A percentile compares a stretch with the other conserved stretches of the same genome.
phyloP scores from a whole-genome alignment of 2,888 invertebrate genomes.

The Zygaena filipendulae region DNA sequence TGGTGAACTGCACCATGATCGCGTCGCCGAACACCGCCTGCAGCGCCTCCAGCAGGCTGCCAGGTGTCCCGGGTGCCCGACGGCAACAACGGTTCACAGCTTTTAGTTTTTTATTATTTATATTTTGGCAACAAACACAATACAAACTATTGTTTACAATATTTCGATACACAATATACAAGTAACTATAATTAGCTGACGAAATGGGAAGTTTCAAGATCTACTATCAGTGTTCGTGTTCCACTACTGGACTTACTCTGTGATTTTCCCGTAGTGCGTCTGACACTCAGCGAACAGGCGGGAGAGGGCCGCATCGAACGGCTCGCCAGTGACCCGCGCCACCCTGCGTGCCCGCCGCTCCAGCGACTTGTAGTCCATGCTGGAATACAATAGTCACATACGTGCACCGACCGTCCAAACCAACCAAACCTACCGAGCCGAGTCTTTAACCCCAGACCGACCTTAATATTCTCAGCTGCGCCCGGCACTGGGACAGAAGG shows the following conservation, averaged over 20 bases:
- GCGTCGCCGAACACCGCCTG: slow-evolving; percentile 43
- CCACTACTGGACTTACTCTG: slow-evolving; percentile 28
- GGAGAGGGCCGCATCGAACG: slow-evolving; percentile 21
- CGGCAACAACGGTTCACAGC: slow-evolving; percentile 1
- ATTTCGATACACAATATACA: too few species aligned
- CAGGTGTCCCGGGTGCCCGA: too few species aligned
- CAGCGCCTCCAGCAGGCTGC: slow-evolving; percentile 17
- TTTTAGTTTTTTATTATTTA: too few species aligned
- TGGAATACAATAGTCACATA: slow-evolving; percentile 20
- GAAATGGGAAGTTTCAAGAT: too few species aligned
- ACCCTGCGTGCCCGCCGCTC: too few species aligned
- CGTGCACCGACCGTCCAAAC: too few species aligned
- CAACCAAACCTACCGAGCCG: background rate
- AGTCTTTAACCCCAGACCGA: slow-evolving; percentile 13
- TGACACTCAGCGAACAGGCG: slow-evolving; percentile 30
- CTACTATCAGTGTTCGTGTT: too few species aligned
- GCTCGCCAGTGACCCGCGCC: too few species aligned
- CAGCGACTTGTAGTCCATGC: slow-evolving; percentile 28
- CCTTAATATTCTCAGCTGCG: slow-evolving; percentile 44
- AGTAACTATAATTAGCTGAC: too few species aligned
- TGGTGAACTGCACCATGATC: slow-evolving; percentile 46
- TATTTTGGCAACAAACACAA: too few species aligned
- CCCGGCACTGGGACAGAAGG: slow-evolving; percentile 42
- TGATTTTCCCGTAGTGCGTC: slow-evolving; percentile 34
- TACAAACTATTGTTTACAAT: too few species aligned